Base-by-base conservation (phyloP, 2,113 vertebrate species). In the Paramisgurnus dabryanus region DNA sequence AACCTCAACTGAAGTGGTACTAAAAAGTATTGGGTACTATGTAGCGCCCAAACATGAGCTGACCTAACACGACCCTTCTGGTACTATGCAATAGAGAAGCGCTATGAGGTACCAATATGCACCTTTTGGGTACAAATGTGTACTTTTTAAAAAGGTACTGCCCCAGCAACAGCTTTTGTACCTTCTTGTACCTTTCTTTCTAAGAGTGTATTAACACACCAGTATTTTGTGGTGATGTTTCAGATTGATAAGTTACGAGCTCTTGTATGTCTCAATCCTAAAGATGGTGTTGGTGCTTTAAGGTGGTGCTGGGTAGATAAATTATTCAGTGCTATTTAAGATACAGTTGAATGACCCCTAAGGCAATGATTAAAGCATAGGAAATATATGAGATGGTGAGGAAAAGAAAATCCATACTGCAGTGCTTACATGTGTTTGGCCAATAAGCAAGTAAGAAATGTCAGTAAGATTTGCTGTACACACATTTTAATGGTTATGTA, bases 271-370 rank as follows among this genome's bases (percentile, higher is more conserved):
- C 15, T 17, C 10, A 34, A 34, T 34, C 27, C 27, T 34, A 34
- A 34, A 34, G 1, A 34, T 34, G 27, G 27, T 34, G 27, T 34
- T 34, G 27, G 27, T 34, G 27, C 27, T 34, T 34, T 34, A 34
- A 34, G 27, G 27, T 34, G 27, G 27, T 34, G 1, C 27, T 34
- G 27, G 27, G 27, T 34, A 50, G 60, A 76, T 76, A 2, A 76
- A 76, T 76, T 39, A 76, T 64, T 49, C 22, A 76, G 7, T n/a
- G 17, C 55, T 18, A 18, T 58, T 58, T 58, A n/a, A 58, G 73
- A 76, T 76, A 17, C 8, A 64, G 43, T 22, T 50, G 13, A 76
- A 76, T 64, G 73, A 76, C 73, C 27, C 27, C 73, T 49, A 7
- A 64, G 60, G 73, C 73, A 39, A 74, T 15, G 45, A 74, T 55